These are phyloP conservation scores for Aphelocoma californica DNA, from an alignment of 2,797 vertebrate genomes.

Conservation along the genomic window DNA sequence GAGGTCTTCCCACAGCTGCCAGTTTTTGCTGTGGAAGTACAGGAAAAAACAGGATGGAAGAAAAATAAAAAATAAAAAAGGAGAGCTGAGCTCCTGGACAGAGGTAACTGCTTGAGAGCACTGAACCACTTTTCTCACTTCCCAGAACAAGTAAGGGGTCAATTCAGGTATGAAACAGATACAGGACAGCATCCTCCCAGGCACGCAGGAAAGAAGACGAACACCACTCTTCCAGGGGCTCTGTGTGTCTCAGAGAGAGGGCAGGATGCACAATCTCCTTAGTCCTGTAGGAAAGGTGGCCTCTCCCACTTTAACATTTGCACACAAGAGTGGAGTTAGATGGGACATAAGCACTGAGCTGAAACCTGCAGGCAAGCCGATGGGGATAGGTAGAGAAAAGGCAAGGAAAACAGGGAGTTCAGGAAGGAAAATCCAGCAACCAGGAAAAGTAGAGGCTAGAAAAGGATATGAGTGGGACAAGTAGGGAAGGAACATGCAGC, in stretches of 20 bases:
- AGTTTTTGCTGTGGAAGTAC: not conserved
- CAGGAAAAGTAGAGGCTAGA: not conserved
- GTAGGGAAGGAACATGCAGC: not conserved
- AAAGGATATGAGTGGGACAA: not conserved
- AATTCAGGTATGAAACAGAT: not conserved
- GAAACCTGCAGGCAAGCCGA: not conserved
- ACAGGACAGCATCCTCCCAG: not conserved
- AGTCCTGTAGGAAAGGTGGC: not conserved
- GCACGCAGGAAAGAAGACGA: not conserved
- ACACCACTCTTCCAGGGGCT: not conserved
- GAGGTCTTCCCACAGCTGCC: not conserved
- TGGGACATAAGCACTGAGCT: not conserved
- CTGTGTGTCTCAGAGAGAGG: not conserved
- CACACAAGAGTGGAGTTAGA: not conserved
- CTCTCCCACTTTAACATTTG: not conserved
- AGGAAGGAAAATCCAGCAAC: not conserved
- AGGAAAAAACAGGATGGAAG: not conserved
- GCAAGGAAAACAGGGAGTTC: not conserved
- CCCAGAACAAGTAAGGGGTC: not conserved
- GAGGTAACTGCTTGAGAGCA: not conserved
- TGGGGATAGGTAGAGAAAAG: not conserved
- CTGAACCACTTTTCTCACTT: not conserved
- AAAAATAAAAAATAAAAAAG: not conserved
- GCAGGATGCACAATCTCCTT: not conserved
- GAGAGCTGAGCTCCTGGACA: not conserved